These are phyloP conservation scores for Salmo trutta DNA, from an alignment of 2,797 vertebrate genomes.

Conservation along the genomic window DNA sequence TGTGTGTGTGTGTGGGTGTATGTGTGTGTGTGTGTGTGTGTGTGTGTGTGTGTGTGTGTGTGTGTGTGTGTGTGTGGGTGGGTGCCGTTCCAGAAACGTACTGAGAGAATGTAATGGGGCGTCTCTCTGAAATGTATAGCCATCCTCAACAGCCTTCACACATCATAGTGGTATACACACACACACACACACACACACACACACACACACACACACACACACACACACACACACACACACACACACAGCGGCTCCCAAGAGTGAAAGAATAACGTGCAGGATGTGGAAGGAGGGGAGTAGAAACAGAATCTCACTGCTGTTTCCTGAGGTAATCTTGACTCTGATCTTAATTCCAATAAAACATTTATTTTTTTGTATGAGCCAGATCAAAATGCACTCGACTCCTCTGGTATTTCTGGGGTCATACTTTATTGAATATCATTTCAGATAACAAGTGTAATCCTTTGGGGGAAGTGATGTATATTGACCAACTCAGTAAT, in stretches of 20 bases:
- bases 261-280: conserved; percentile 66
- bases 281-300: conserved; percentile 62
- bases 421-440: conserved; percentile 86
- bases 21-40: too few relatives aligned
- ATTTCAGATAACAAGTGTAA: conserved; percentile 86
- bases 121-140: too few relatives aligned
- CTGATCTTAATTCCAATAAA: conserved; percentile 85
- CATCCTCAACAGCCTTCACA: too few relatives aligned
- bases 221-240: not conserved
- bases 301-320: conserved; percentile 76
- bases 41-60: too few relatives aligned
- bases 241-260: conserved; percentile 54
- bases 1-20: too few relatives aligned
- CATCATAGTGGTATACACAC: too few relatives aligned
- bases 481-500: conserved; percentile 82
- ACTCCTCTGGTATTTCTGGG: conserved; percentile 76
- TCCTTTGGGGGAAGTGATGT: conserved; percentile 80
- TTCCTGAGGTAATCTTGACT: conserved; percentile 80
- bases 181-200: too few relatives aligned
- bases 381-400: conserved; percentile 75
- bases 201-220: too few relatives aligned
- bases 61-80: too few relatives aligned
- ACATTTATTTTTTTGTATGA: conserved; percentile 71
- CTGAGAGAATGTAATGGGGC: too few relatives aligned
- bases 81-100: too few relatives aligned